Conservation (phyloP, 1,140 invertebrate genomes). For the Camponotus pennsylvanicus region DNA sequence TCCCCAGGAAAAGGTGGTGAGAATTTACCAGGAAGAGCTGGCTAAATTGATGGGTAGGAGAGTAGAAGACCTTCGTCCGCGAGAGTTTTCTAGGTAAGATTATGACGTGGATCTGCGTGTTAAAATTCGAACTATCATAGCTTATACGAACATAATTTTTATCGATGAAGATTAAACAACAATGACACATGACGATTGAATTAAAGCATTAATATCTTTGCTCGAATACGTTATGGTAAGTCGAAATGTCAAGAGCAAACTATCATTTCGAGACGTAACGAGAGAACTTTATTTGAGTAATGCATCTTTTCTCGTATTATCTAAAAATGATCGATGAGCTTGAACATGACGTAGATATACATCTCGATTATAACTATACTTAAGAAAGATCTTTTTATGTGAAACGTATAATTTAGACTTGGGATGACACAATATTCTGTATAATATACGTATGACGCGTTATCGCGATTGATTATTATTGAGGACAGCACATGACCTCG, state of each 20-base stretch:
- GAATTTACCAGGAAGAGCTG: conserved; percentile 98
- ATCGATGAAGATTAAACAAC: conserved; percentile 10
- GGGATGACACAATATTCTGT: not conserved
- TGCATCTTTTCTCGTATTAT: not conserved
- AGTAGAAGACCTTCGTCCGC: conserved; percentile 90
- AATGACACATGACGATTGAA: conserved; percentile 7
- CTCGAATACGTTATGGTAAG: not conserved
- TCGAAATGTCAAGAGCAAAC: conserved; percentile 38
- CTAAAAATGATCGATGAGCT: not conserved
- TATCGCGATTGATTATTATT: conserved; percentile 78
- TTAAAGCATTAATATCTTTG: not conserved
- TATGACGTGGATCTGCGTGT: not conserved
- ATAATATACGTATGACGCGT: not conserved
- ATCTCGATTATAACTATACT: conserved; percentile 3
- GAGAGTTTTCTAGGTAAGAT: conserved; percentile 87
- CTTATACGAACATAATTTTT: not conserved
- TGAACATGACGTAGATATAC: conserved; percentile 8
- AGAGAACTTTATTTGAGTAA: conserved; percentile 17
- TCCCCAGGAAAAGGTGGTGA: conserved; percentile 98
- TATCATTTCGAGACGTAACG: not conserved
- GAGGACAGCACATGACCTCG: conserved; percentile 88
- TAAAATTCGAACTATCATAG: not conserved
- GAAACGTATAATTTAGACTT: not conserved
- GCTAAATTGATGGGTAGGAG: conserved; percentile 95
- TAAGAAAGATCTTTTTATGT: conserved; percentile 6